phyloP scores from a whole-genome alignment of 2,113 vertebrate genomes.

The Pluvialis apricaria region DNA sequence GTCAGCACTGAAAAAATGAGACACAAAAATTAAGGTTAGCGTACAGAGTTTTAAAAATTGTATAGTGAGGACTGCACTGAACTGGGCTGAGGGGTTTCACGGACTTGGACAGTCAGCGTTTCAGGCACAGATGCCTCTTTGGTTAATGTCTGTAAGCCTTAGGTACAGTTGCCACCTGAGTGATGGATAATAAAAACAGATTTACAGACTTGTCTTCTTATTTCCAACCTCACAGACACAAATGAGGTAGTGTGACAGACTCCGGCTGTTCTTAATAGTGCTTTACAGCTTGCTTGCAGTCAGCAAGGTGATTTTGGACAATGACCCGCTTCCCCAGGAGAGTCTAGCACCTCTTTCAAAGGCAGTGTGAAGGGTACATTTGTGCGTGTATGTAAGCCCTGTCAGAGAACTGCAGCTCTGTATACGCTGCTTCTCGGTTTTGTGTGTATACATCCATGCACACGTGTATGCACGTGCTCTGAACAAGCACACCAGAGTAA shows the following conservation, averaged over 20 bases:
- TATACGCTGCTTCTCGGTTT: fast-evolving
- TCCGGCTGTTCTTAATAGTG: fast-evolving
- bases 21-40: background rate
- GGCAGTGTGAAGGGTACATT: background rate
- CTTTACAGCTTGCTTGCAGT: background rate
- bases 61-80: background rate
- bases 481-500: background rate
- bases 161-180: background rate
- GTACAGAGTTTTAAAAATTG: background rate
- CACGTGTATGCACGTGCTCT: background rate
- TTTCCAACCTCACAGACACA: background rate
- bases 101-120: background rate
- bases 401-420: background rate
- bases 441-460: background rate
- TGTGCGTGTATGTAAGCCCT: background rate
- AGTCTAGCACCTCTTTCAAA: background rate
- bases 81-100: background rate
- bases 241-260: background rate
- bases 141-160: background rate
- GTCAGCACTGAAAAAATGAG: constrained; percentile 72
- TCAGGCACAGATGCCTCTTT: background rate
- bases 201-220: background rate
- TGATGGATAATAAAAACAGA: background rate
- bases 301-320: background rate
- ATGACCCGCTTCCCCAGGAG: background rate